Percentiles rank a stretch among this genome's conserved stretches.
phyloP scores from a whole-genome alignment of 2,113 vertebrate species.

The Tretioscincus oriximinensis region DNA sequence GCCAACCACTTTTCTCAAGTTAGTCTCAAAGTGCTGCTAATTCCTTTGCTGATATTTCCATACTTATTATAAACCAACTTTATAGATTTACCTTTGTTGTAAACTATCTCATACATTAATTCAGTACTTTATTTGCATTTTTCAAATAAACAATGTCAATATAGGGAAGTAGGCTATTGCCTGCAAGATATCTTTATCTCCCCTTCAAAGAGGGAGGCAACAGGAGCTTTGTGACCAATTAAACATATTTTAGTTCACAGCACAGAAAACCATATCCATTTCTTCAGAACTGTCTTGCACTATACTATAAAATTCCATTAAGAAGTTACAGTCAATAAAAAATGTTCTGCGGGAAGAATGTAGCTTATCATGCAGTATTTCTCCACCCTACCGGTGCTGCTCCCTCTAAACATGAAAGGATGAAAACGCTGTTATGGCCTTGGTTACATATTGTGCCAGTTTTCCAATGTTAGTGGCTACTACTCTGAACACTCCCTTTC shows the following conservation, averaged over 20 bases:
- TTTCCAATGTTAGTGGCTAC: conserved; percentile 34
- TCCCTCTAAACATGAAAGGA: background rate
- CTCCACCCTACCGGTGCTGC: background rate
- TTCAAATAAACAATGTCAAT: no score
- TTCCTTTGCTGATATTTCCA: no score
- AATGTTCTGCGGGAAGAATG: no score
- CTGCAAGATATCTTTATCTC: no score
- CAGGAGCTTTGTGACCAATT: background rate
- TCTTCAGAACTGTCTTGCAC: background rate
- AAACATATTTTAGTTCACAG: background rate
- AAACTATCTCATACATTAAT: no score
- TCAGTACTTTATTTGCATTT: no score
- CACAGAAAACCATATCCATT: background rate
- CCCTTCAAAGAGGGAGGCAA: background rate
- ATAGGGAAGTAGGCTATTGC: no score
- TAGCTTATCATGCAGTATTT: background rate
- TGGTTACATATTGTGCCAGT: conserved; percentile 38
- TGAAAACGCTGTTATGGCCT: conserved; percentile 25
- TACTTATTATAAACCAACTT: no score
- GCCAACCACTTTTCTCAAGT: no score
- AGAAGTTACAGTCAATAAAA: no score
- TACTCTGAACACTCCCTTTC: conserved; percentile 57
- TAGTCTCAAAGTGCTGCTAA: no score
- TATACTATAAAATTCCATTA: background rate
- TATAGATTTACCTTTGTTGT: no score